phyloP scores from a whole-genome alignment of 2,888 invertebrate genomes.

The Argyresthia goedartella region DNA sequence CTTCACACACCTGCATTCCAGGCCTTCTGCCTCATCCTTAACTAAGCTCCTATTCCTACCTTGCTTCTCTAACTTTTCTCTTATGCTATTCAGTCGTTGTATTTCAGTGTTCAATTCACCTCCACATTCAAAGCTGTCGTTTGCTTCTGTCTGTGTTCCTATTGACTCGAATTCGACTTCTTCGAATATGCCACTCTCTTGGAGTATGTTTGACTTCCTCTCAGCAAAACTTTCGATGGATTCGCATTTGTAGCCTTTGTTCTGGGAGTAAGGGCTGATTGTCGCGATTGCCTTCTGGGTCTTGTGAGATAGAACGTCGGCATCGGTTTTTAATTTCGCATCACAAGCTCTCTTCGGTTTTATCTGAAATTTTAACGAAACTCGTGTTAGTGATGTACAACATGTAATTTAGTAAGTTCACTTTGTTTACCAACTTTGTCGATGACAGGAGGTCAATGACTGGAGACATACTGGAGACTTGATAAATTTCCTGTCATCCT shows the following conservation, averaged over 20 bases:
- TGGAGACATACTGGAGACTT: no score
- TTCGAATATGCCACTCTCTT: slow-evolving; percentile 83
- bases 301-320: slow-evolving; percentile 50
- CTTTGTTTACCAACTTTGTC: no score
- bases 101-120: slow-evolving; percentile 73
- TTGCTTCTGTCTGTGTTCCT: slow-evolving; percentile 70
- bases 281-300: slow-evolving; percentile 73
- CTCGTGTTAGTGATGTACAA: no score
- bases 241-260: slow-evolving; percentile 56
- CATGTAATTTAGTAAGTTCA: no score
- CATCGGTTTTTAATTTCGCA: slow-evolving; percentile 45
- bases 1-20: slow-evolving; percentile 64
- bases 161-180: slow-evolving; percentile 62
- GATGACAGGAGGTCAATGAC: no score
- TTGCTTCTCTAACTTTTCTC: slow-evolving; percentile 73
- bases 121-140: slow-evolving; percentile 61
- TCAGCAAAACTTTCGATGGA: slow-evolving; percentile 57
- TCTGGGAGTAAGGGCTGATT: slow-evolving; percentile 71
- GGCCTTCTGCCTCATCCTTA: slow-evolving; percentile 50
- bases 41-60: slow-evolving; percentile 60
- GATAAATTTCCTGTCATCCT: no score
- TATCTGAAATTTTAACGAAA: slow-evolving; percentile 28
- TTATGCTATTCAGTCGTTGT: slow-evolving; percentile 74
- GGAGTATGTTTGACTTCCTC: slow-evolving; percentile 69
- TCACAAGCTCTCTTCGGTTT: slow-evolving; percentile 59